These are phyloP conservation scores for Candidula unifasciata DNA, from an alignment of 2,888 invertebrate genomes.

Conservation along the genomic window DNA sequence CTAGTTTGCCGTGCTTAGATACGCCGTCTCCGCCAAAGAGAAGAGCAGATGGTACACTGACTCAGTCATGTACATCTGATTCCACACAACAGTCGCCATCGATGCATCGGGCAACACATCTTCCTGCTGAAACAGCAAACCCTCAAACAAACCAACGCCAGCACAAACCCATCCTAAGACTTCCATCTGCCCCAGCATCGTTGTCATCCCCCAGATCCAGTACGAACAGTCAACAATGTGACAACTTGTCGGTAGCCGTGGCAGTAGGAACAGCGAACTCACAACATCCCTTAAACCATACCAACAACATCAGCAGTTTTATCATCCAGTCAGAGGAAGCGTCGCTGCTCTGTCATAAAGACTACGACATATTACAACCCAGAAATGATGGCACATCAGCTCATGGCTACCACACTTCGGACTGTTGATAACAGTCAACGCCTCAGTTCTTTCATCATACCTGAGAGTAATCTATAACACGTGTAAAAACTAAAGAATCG, in stretches of 20 bases:
- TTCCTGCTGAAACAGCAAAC: background rate
- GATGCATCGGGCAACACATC: background rate
- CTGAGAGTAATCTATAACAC: too few relatives aligned
- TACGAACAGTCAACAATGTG: background rate
- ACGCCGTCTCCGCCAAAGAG: background rate
- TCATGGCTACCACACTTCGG: background rate
- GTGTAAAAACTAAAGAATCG: too few relatives aligned
- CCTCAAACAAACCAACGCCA: background rate
- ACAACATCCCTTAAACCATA: slow-evolving; percentile 12
- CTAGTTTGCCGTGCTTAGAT: slow-evolving; percentile 43
- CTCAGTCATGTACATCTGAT: background rate
- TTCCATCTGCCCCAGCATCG: background rate
- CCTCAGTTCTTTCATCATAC: background rate
- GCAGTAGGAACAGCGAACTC: background rate
- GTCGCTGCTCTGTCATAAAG: background rate
- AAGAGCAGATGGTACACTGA: background rate
- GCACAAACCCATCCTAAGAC: slow-evolving; percentile 16
- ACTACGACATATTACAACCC: background rate
- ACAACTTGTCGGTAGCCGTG: background rate
- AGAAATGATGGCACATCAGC: background rate
- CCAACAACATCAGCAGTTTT: background rate
- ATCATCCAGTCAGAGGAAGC: background rate
- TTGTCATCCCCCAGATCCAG: background rate
- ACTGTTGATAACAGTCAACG: background rate
- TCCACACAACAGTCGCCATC: background rate